Conservation (phyloP, 2,888 invertebrate genomes). For the Aquatica leii region DNA sequence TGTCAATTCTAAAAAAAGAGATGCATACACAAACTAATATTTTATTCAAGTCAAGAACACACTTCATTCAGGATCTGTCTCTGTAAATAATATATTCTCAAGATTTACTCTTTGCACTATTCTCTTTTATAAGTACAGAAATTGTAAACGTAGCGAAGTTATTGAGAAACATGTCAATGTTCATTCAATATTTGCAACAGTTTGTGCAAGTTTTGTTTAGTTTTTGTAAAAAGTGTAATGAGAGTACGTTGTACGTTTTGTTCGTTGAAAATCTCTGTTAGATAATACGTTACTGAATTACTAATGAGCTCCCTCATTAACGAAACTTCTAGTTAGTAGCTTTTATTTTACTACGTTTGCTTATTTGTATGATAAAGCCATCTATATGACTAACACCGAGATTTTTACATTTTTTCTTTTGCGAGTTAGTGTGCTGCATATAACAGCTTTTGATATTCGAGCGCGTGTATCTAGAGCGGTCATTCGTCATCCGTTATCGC, state of each 20-base stretch:
- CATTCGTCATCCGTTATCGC: conserved; percentile 34
- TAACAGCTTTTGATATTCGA: conserved; percentile 19
- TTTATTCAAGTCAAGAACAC: conserved; percentile 18
- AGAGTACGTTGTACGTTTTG: not conserved
- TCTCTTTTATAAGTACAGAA: conserved; percentile 14
- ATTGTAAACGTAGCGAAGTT: conserved; percentile 16
- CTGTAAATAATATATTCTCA: conserved; percentile 15
- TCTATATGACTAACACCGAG: conserved; percentile 11
- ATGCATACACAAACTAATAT: conserved; percentile 12
- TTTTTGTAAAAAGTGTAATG: conserved; percentile 14
- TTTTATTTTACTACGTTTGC: conserved; percentile 8
- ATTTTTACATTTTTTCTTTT: conserved; percentile 11
- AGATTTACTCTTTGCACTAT: conserved; percentile 14
- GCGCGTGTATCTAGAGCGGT: conserved; percentile 28
- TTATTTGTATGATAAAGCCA: not conserved
- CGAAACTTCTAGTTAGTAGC: not conserved
- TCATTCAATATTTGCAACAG: conserved; percentile 6
- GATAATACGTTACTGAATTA: conserved; percentile 19
- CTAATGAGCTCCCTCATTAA: conserved; percentile 28
- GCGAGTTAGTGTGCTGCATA: conserved; percentile 13
- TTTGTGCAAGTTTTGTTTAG: too few relatives aligned
- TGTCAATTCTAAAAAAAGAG: conserved; percentile 10
- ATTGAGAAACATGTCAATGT: conserved; percentile 14
- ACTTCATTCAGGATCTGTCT: conserved; percentile 17
- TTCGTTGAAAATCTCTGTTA: not conserved